phyloP scores from a whole-genome alignment of 2,888 invertebrate species.

The Caenorhabditis doughertyi region DNA sequence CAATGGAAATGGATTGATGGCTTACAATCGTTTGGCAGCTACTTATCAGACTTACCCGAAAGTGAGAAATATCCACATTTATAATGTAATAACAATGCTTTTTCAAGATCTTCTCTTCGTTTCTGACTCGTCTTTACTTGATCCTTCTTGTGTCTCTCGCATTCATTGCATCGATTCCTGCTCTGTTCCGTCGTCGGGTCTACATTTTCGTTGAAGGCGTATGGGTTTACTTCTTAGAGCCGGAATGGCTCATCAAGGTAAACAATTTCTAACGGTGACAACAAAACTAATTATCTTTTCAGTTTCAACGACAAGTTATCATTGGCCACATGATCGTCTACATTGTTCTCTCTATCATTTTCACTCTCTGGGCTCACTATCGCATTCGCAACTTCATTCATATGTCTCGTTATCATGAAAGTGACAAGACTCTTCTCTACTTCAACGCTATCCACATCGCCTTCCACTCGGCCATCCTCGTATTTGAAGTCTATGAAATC shows the following conservation, averaged over 20 bases:
- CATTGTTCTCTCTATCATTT: background rate
- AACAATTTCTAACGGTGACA: background rate
- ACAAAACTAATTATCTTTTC: background rate
- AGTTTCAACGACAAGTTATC: slow-evolving; percentile 21
- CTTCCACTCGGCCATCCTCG: slow-evolving; percentile 11
- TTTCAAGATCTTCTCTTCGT: background rate
- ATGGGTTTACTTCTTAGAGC: background rate
- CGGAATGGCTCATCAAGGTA: background rate
- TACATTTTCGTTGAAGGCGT: background rate
- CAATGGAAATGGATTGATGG: slow-evolving; percentile 39
- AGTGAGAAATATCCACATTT: background rate
- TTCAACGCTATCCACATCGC: slow-evolving; percentile 4
- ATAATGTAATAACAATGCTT: background rate
- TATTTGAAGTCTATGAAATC: slow-evolving; percentile 19
- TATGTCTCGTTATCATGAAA: slow-evolving; percentile 11
- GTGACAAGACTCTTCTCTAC: slow-evolving; percentile 17
- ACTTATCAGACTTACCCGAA: background rate
- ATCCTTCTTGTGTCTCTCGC: background rate
- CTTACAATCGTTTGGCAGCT: slow-evolving; percentile 33
- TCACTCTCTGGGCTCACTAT: slow-evolving; percentile 9
- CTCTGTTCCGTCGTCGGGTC: background rate
- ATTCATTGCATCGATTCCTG: slow-evolving; percentile 4
- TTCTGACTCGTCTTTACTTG: background rate
- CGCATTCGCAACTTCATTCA: slow-evolving; percentile 24
- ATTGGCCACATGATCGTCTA: slow-evolving; percentile 19